Evolutionary conservation across 2,113 vertebrate genomes (phyloP), one percentile per base, ranked within the genome.

Genomic region (Callopanchax toddi): DNA sequence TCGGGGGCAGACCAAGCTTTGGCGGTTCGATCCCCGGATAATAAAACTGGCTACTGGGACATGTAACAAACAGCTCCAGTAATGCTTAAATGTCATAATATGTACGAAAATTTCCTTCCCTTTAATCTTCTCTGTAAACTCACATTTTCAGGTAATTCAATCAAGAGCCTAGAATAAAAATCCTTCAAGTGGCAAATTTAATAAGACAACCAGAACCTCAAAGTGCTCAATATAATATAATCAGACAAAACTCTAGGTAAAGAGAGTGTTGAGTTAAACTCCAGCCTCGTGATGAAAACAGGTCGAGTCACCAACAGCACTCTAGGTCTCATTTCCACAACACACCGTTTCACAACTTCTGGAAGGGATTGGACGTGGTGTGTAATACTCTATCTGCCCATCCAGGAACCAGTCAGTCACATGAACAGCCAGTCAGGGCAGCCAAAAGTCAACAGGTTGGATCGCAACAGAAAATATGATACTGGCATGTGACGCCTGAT

Each of bases 331-430:
- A 12, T 62, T 13, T 44, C 49, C 71, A 54, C 36, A 64, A 64
- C 21, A 26, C 63, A 48, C 68, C 63, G 68, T 78, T 77, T 79
- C 82, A 78, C 60, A 44, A 63, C 73, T 83, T 34, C 87, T 87
- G 78, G 87, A 85, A 78, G 22, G n/a, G 71, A 85, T 85, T 84
- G 0, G 84, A 76, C 84, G 84, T 36, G 74, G 76, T 67, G 63
- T 51, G 54, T 76, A 61, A 74, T 56, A 54, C 29, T 44, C 67
- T 57, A 63, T 13, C 17, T 0, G 36, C 68, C 45, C 36, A n/a
- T 84, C 83, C 86, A 88, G 77, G 64, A 70, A 77, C 4, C 66
- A 42, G 84, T 75, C 83, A 78, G 51, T 84, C 83, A 74, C 17
- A 23, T 0, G 13, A 63, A 48, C 20, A 21, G 72, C 67, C 5